A percentile compares a stretch with the other conserved stretches of the same genome.
phyloP scores from a whole-genome alignment of 1,140 invertebrate genomes.

The Triops longicaudatus region DNA sequence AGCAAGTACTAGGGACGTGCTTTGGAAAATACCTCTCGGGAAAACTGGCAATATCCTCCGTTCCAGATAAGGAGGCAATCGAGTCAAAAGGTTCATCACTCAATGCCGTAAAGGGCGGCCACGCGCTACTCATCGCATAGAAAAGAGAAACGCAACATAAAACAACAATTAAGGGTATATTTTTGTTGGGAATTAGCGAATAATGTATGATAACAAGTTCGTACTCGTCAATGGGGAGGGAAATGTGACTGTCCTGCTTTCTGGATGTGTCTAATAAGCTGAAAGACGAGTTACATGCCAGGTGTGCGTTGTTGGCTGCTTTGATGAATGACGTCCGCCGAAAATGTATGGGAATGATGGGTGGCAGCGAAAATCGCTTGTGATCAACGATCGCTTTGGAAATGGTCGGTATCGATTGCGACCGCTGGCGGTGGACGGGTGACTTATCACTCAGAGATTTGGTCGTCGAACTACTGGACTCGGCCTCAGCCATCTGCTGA shows the following conservation, averaged over 20 bases:
- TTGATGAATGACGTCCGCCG: background rate
- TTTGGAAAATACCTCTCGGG: slow-evolving; percentile 22
- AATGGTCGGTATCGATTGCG: slow-evolving; percentile 1
- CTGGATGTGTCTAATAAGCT: background rate
- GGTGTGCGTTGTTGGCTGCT: background rate
- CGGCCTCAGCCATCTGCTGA: background rate
- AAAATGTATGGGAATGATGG: background rate
- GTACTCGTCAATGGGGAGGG: background rate
- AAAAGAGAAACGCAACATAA: too few species aligned
- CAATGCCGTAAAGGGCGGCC: slow-evolving; percentile 21
- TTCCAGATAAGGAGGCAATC: slow-evolving; percentile 32
- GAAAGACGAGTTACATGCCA: background rate
- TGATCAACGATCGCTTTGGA: background rate
- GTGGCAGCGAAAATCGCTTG: background rate
- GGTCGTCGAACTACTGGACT: background rate
- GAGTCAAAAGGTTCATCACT: slow-evolving; percentile 34
- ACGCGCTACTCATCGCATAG: background rate
- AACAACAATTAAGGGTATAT: background rate
- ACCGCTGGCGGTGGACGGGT: background rate
- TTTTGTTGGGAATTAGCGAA: background rate
- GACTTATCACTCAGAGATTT: background rate
- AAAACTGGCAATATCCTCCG: slow-evolving; percentile 33
- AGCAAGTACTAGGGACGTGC: background rate
- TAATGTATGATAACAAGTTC: background rate
- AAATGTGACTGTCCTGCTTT: background rate